phyloP scores from a whole-genome alignment of 2,888 invertebrate genomes.

The Cerastis leucographa region DNA sequence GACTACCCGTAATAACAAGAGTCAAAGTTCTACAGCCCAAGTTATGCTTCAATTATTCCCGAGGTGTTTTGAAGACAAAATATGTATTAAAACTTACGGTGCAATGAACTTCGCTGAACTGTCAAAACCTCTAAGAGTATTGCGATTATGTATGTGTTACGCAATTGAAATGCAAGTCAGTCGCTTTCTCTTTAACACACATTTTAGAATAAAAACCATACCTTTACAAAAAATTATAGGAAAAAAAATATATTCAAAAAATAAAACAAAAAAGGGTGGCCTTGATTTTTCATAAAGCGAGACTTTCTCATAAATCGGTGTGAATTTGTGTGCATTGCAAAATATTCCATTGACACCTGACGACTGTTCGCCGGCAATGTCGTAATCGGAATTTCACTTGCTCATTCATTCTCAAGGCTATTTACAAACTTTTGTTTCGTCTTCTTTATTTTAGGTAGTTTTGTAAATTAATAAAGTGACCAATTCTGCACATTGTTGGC shows the following conservation, averaged over 20 bases:
- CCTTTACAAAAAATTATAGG: background rate
- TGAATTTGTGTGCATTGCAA: slow-evolving; percentile 44
- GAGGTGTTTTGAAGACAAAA: slow-evolving; percentile 2
- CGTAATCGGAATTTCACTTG: slow-evolving; percentile 59
- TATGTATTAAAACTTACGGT: slow-evolving; percentile 8
- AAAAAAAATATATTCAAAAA: background rate
- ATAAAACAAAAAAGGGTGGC: slow-evolving; percentile 16
- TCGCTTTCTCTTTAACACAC: slow-evolving; percentile 32
- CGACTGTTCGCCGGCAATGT: slow-evolving; percentile 28
- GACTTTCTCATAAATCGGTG: slow-evolving; percentile 30
- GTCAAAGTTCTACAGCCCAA: background rate
- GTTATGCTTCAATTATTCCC: background rate
- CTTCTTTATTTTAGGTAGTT: slow-evolving; percentile 13
- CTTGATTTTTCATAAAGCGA: background rate
- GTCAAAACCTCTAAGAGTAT: slow-evolving; percentile 33
- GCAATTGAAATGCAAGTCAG: slow-evolving; percentile 38
- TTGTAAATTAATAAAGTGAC: slow-evolving; percentile 3
- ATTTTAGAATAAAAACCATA: background rate
- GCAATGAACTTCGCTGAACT: slow-evolving; percentile 42
- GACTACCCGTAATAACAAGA: background rate
- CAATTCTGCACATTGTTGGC: background rate
- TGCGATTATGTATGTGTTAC: slow-evolving; percentile 38
- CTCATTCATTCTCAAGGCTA: slow-evolving; percentile 57
- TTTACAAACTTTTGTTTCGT: slow-evolving; percentile 23
- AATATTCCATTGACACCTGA: slow-evolving; percentile 57